These are phyloP conservation scores for Odontophorus gujanensis DNA, from an alignment of 2,113 vertebrate species.

Conservation along the genomic window DNA sequence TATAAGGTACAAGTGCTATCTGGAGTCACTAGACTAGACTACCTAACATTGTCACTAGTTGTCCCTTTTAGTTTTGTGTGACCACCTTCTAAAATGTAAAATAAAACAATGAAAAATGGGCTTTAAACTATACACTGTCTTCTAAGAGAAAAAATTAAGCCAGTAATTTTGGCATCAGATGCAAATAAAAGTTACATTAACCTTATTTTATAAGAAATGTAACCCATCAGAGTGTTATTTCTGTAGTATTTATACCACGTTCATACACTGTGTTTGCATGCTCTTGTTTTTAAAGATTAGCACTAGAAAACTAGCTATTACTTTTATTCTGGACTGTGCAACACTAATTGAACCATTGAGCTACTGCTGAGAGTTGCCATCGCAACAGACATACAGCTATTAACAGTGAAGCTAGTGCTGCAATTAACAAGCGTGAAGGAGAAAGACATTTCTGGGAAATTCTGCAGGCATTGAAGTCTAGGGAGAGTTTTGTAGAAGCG, in stretches of 20 bases:
- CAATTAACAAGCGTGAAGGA: neutral
- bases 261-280: neutral
- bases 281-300: neutral
- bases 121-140: neutral
- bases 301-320: neutral
- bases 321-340: neutral
- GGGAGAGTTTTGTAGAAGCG: neutral
- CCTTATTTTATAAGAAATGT: neutral
- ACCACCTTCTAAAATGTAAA: neutral
- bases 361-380: neutral
- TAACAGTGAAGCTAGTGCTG: neutral
- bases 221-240: neutral
- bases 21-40: rapidly evolving
- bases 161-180: neutral
- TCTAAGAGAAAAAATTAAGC: neutral
- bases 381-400: neutral
- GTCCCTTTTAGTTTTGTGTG: neutral
- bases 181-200: neutral
- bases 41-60: neutral
- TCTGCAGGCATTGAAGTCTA: neutral
- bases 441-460: neutral
- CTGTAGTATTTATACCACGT: neutral
- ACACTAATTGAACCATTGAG: neutral
- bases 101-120: neutral
- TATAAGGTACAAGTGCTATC: neutral